Conservation (phyloP, 2,888 invertebrate species). For the Ophonus ardosiacus region DNA sequence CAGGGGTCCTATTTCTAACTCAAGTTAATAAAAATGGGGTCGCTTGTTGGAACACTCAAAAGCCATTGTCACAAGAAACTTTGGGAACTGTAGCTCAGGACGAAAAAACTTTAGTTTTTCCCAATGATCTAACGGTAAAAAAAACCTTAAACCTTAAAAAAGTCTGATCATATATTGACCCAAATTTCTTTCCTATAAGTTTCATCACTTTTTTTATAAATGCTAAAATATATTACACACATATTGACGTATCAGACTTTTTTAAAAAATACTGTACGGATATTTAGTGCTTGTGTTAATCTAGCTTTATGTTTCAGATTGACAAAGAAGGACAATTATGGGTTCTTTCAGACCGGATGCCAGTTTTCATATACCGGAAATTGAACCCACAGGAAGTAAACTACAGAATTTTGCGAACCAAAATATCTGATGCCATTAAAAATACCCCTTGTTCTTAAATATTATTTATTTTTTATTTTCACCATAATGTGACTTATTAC, state of each 20-base stretch:
- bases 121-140: constrained; percentile 85
- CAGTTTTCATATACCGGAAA: constrained; percentile 82
- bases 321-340: constrained; percentile 82
- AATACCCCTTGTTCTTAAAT: constrained; percentile 73
- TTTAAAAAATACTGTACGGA: not conserved
- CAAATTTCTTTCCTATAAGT: too few relatives aligned
- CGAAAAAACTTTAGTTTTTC: constrained; percentile 83
- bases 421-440: constrained; percentile 74
- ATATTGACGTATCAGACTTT: too few relatives aligned
- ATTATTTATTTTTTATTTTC: constrained; percentile 11
- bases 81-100: constrained; percentile 84
- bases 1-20: constrained; percentile 86
- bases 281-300: not conserved
- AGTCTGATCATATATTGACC: too few relatives aligned
- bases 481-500: not conserved
- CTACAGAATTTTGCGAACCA: constrained; percentile 77
- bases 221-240: too few relatives aligned
- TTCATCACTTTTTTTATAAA: too few relatives aligned
- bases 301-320: constrained; percentile 75
- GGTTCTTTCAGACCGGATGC: constrained; percentile 88
- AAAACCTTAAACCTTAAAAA: not conserved
- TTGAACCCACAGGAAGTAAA: constrained; percentile 84
- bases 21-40: constrained; percentile 88
- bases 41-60: constrained; percentile 88
- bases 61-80: constrained; percentile 81